These are phyloP conservation scores for Chelon labrosus DNA, from an alignment of 2,797 vertebrate genomes.

Conservation along the genomic window DNA sequence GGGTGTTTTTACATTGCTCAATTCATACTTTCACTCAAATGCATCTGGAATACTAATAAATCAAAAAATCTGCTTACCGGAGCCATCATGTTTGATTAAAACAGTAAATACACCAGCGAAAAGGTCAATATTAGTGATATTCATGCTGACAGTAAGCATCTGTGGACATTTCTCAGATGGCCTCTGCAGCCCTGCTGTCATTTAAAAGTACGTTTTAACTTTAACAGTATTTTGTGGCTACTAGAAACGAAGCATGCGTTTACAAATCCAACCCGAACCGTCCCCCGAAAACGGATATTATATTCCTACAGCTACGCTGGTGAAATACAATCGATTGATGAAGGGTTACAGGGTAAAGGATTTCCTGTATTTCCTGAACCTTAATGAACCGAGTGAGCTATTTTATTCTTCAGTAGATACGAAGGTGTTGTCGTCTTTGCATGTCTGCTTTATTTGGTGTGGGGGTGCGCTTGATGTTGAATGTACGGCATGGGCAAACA, in stretches of 20 bases:
- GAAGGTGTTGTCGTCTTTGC: conserved; percentile 38
- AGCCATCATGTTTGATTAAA: conserved; percentile 31
- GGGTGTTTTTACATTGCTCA: no score
- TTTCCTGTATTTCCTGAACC: not conserved
- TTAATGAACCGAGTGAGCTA: not conserved
- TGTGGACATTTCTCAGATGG: conserved; percentile 10
- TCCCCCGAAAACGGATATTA: not conserved
- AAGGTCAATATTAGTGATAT: conserved; percentile 23
- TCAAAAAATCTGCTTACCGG: not conserved
- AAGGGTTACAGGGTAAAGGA: not conserved
- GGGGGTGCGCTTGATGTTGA: conserved; percentile 12
- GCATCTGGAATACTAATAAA: no score
- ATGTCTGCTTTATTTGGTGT: conserved; percentile 53
- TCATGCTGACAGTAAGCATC: conserved; percentile 24
- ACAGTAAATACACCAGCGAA: conserved; percentile 5
- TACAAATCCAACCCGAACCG: conserved; percentile 1
- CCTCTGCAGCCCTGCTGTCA: not conserved
- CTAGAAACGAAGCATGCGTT: not conserved
- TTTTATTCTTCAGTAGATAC: not conserved
- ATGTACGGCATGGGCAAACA: conserved; percentile 62
- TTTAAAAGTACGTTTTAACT: conserved; percentile 2
- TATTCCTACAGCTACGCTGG: not conserved
- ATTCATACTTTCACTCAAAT: no score
- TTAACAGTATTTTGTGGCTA: not conserved
- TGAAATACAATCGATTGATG: not conserved